Evolutionary conservation across 2,113 vertebrate species (phyloP), one percentile per base, ranked within the genome.

Genomic region (Phalacrocorax carbo): DNA sequence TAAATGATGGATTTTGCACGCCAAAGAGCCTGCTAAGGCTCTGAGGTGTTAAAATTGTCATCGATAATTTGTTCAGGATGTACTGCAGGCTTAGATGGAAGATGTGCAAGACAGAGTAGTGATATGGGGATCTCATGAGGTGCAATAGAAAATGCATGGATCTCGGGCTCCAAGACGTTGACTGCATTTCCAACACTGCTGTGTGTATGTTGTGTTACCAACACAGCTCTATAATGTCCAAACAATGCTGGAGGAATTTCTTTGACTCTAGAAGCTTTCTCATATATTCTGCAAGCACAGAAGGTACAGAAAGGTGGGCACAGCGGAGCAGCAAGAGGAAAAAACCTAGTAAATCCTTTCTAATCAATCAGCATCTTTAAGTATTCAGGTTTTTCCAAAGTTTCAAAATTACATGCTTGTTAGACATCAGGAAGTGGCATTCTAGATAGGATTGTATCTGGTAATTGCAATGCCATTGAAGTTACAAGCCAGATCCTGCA

Each of bases 101-200:
- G 42, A 49, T 49, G n/a, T 54, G 46, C 58, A 66, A 54, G 30
- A 86, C 29, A 62, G 19, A 46, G 25, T 8, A n/a, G 29, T 16
- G 51, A 15, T 36, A 25, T 2, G 9, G 27, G 34, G 49, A 54
- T 64, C 42, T 65, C 11, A 6, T 42, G 73, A 84, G 29, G 15
- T 69, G 29, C 32, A 40, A 15, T 6, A 75, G 21, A 57, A 60
- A 64, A n/a, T 5, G 7, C 36, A 36, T 15, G 26, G 49, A 40
- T 69, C 27, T 52, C 61, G 22, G 17, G 38, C 42, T 38, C 20
- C 1, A 1, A 54, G 10, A 38, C 0, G 1, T 46, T 14, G 23
- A 15, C 17, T 32, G 40, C 3, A 7, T 32, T 68, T 36, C 54
- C 29, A 52, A 18, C 29, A 2, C 38, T 36, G 61, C 42, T 62